These are phyloP conservation scores for Mustelus asterias DNA, from an alignment of 2,113 vertebrate species.

Conservation along the genomic window DNA sequence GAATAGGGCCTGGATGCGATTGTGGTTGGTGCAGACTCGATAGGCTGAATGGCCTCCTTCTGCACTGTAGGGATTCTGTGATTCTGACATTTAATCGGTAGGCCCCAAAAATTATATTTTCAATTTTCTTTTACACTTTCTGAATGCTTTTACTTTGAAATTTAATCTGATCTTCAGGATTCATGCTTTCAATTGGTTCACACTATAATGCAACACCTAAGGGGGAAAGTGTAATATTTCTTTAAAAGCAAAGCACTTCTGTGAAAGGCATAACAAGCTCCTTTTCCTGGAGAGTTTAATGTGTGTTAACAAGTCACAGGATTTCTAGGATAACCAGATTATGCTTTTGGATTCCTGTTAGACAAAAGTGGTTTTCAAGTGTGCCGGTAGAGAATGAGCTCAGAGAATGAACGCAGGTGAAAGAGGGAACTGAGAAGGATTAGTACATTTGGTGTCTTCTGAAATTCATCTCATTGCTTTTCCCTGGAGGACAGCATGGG, in stretches of 20 bases:
- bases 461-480: not conserved
- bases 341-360: not conserved
- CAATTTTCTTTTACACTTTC: not conserved
- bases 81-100: not conserved
- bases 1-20: no score
- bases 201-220: not conserved
- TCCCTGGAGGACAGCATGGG: not conserved
- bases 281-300: not conserved
- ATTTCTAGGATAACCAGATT: not conserved
- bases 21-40: no score
- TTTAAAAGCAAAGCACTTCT: not conserved
- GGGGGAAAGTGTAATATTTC: not conserved
- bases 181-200: not conserved
- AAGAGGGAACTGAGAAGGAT: not conserved
- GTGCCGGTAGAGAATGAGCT: not conserved
- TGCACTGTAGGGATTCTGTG: no score
- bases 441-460: not conserved
- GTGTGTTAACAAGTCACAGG: not conserved
- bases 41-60: no score
- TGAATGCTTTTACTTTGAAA: not conserved
- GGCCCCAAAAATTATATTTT: not conserved
- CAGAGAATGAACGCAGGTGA: not conserved
- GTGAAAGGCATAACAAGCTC: not conserved
- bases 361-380: not conserved
- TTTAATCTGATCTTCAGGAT: not conserved